These are phyloP conservation scores for Coregonus clupeaformis DNA, from an alignment of 2,113 vertebrate species.

Conservation along the genomic window DNA sequence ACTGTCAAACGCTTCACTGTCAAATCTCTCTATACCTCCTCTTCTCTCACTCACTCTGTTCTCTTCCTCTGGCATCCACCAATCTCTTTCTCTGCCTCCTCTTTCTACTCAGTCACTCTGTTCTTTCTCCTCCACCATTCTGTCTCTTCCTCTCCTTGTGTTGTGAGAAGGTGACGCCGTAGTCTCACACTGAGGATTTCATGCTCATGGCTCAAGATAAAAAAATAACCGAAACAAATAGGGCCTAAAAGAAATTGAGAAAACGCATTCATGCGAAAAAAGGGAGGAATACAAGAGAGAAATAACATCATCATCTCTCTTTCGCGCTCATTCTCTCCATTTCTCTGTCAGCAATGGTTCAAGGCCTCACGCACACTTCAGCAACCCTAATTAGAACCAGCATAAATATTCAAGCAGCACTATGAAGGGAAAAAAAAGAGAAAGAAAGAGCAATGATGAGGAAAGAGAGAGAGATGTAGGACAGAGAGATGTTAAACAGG, in stretches of 20 bases:
- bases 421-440: conserved; percentile 37
- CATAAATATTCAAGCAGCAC: conserved; percentile 70
- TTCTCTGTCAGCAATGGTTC: conserved; percentile 43
- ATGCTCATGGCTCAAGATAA: conserved; percentile 44
- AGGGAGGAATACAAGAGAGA: conserved; percentile 27
- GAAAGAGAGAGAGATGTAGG: neutral
- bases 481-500: neutral
- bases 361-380: conserved; percentile 55
- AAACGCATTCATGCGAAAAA: neutral
- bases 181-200: conserved; percentile 35
- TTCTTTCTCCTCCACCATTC: conserved; percentile 13
- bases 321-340: conserved; percentile 35
- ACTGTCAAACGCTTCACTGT: conserved; percentile 65
- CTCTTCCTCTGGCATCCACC: conserved; percentile 12
- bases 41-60: conserved; percentile 18
- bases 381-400: conserved; percentile 64
- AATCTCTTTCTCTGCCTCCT: conserved; percentile 33
- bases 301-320: conserved; percentile 28
- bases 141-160: conserved; percentile 35
- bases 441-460: conserved; percentile 4
- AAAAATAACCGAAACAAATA: neutral
- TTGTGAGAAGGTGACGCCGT: conserved; percentile 64
- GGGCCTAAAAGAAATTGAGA: neutral
- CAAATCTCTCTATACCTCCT: conserved; percentile 12
- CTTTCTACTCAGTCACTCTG: conserved; percentile 49